phyloP scores from a whole-genome alignment of 1,140 invertebrate species.

The Achroia grisella region DNA sequence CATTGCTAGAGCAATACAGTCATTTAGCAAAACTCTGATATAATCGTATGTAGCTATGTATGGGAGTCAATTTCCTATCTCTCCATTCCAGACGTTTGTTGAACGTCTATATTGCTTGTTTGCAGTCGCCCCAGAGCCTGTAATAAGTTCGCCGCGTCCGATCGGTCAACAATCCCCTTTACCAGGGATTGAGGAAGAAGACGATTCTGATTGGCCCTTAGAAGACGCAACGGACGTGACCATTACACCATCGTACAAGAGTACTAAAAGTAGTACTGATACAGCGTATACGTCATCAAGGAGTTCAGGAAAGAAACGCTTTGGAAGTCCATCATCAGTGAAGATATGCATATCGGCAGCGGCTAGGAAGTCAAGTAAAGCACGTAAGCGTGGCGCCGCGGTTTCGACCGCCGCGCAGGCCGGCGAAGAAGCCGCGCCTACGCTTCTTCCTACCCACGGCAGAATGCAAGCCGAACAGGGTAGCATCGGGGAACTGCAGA shows the following conservation, averaged over 20 bases:
- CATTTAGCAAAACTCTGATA: neutral
- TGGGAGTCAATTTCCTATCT: neutral
- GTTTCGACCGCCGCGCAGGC: constrained; percentile 39
- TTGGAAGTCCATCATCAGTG: constrained; percentile 60
- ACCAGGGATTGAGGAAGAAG: constrained; percentile 77
- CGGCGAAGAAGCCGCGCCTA: constrained; percentile 39
- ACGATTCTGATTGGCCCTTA: constrained; percentile 72
- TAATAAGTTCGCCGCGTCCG: constrained; percentile 67
- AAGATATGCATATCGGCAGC: constrained; percentile 67
- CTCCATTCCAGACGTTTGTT: constrained; percentile 12
- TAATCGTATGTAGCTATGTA: neutral
- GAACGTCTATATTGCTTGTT: constrained; percentile 39
- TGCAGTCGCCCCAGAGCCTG: constrained; percentile 58
- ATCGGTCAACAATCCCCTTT: constrained; percentile 73
- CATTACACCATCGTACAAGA: constrained; percentile 68
- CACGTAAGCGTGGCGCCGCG: constrained; percentile 59
- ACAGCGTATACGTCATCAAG: constrained; percentile 62
- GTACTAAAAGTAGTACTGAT: constrained; percentile 66
- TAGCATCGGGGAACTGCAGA: constrained; percentile 88
- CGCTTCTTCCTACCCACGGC: constrained; percentile 42
- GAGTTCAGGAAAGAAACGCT: constrained; percentile 61
- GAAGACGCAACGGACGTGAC: constrained; percentile 69
- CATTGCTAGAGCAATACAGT: no score
- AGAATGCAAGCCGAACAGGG: constrained; percentile 93
- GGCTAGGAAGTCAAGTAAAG: constrained; percentile 62